These are phyloP conservation scores for Puntigrus tetrazona DNA, from an alignment of 2,113 vertebrate genomes.

Conservation along the genomic window DNA sequence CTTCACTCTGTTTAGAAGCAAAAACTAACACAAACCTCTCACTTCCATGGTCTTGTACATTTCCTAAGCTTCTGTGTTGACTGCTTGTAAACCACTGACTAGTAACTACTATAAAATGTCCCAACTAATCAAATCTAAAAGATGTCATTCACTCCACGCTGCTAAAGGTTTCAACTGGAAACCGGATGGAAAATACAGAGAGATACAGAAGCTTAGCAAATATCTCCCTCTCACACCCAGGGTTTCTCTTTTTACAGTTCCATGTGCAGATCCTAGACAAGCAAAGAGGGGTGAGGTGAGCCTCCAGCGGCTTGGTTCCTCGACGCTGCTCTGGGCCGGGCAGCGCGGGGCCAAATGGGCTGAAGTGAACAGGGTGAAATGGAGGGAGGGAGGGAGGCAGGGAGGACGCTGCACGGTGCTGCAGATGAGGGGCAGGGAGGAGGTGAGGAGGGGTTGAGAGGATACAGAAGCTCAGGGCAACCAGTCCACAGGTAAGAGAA, in stretches of 20 bases:
- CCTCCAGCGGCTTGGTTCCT: slow-evolving; percentile 68
- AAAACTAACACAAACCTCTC: slow-evolving; percentile 19
- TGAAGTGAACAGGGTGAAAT: slow-evolving; percentile 68
- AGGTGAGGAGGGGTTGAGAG: slow-evolving; percentile 60
- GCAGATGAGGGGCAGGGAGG: slow-evolving; percentile 62
- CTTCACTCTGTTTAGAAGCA: neutral
- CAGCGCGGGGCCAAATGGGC: slow-evolving; percentile 54
- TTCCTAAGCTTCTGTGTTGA: slow-evolving; percentile 77
- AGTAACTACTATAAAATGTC: neutral
- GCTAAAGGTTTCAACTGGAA: neutral
- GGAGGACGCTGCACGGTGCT: slow-evolving; percentile 61
- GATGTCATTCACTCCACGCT: slow-evolving; percentile 1
- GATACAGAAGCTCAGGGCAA: slow-evolving; percentile 85
- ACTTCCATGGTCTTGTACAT: slow-evolving; percentile 53
- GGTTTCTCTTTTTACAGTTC: slow-evolving; percentile 72
- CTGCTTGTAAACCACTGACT: slow-evolving; percentile 6
- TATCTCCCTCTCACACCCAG: slow-evolving; percentile 72
- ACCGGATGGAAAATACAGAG: neutral
- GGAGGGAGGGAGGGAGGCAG: slow-evolving; percentile 35
- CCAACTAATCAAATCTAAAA: slow-evolving; percentile 3
- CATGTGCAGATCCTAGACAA: slow-evolving; percentile 77
- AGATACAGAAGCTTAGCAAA: slow-evolving; percentile 76
- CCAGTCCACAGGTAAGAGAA: slow-evolving; percentile 76
- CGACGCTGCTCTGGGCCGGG: slow-evolving; percentile 63
- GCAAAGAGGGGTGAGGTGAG: slow-evolving; percentile 71